Evolutionary conservation across 1,140 invertebrate genomes (phyloP), one percentile per base, ranked within the genome.

Genomic region (Drosophila tsacasi): DNA sequence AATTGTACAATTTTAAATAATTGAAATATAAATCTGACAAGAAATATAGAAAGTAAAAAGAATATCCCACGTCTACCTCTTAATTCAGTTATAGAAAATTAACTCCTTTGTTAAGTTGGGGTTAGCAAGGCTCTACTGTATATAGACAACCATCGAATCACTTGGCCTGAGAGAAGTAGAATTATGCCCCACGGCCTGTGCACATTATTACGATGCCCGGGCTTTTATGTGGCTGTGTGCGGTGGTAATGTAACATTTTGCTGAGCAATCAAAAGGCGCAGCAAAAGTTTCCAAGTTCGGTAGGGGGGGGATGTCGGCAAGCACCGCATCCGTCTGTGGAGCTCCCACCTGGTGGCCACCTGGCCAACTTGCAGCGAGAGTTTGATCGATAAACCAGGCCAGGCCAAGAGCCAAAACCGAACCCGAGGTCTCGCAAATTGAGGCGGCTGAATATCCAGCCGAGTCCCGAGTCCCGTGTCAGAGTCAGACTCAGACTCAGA

Each of bases 191-290:
- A 55, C 37, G 63, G 63, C 63, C 37, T 35, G 63, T 44, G 39
- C 30, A 68, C 67, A 71, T 55, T 71, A 71, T 71, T 71, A 68
- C 67, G 67, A 68, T 46, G 63, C 69, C 57, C 13, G 21, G 17
- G 32, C 67, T 78, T 69, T 71, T 78, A 64, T 76, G 73, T 76
- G 69, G 71, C 61, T 66, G 61, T 75, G 61, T n/a, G n/a, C n/a
- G n/a, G n/a, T 59, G 75, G 64, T 78, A 78, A 78, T 78, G 76
- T 78, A 71, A 78, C 75, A 78, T 78, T 78, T 78, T 78, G 76
- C 76, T 78, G 76, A 78, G 76, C 76, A 78, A 78, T 78, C 76
- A 78, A 78, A 71, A 73, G 69, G 69, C 69, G 69, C 69, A 73
- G 52, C 66, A 37, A 61, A 73, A 68, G 55, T 68, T 55, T 62